These are phyloP conservation scores for Cladopsammia gracilis DNA, from an alignment of 64 coral and sea anemone genomes.

Conservation along the genomic window DNA sequence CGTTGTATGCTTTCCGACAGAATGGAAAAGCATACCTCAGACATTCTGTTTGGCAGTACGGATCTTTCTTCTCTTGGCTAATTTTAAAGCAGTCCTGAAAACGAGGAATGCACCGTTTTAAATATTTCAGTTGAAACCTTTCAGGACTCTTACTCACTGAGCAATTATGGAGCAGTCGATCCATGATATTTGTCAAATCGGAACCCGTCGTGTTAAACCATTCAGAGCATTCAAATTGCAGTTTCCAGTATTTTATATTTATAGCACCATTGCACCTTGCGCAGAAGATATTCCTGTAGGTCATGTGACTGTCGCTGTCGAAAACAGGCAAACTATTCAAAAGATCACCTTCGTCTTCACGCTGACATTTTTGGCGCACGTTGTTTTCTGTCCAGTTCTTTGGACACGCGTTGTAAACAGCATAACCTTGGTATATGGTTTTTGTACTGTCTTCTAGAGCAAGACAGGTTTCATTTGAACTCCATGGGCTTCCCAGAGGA, in stretches of 20 bases:
- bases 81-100: neutral
- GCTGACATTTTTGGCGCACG: slow-evolving; percentile 13
- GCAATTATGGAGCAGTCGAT: neutral
- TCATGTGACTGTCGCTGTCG: neutral
- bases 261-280: slow-evolving; percentile 18
- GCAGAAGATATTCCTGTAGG: slow-evolving; percentile 44
- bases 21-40: slow-evolving; percentile 24
- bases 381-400: neutral
- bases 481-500: neutral
- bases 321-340: slow-evolving; percentile 20
- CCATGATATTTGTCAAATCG: neutral
- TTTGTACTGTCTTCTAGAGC: neutral
- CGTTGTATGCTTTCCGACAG: neutral
- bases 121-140: neutral
- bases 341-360: neutral
- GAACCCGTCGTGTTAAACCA: neutral
- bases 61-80: neutral
- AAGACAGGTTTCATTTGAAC: neutral
- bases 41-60: slow-evolving; percentile 14
- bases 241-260: slow-evolving; percentile 2
- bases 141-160: neutral
- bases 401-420: neutral
- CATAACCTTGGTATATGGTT: neutral
- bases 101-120: slow-evolving; percentile 15
- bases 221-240: neutral